A percentile compares a stretch with the other conserved stretches of the same genome.
These are phyloP conservation scores for Luehdorfia chinensis DNA, from an alignment of 1,140 invertebrate species.

Conservation along the genomic window DNA sequence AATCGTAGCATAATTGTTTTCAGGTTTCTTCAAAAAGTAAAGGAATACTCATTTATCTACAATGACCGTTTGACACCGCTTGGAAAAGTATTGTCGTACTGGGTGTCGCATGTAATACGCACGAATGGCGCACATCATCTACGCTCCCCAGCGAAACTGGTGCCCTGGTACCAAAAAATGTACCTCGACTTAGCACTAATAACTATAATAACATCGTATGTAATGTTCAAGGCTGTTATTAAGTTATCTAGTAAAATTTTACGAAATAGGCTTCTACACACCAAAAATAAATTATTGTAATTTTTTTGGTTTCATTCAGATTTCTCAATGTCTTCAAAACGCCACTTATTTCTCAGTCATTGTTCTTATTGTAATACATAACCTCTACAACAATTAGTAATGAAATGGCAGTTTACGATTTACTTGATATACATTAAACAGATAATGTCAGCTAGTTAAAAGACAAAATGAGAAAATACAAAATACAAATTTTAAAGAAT, in stretches of 20 bases:
- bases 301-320: not conserved
- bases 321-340: not conserved
- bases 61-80: not conserved
- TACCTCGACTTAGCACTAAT: constrained; percentile 10
- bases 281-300: constrained; percentile 10
- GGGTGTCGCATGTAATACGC: constrained; percentile 9
- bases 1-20: constrained; percentile 2
- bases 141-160: not conserved
- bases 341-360: not conserved
- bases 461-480: too few relatives aligned
- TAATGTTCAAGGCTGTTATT: not conserved
- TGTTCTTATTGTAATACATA: not conserved
- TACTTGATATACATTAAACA: too few relatives aligned
- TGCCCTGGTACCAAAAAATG: constrained; percentile 10
- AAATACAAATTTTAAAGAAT: too few relatives aligned
- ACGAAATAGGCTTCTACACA: not conserved
- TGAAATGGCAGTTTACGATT: too few relatives aligned
- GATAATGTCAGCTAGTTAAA: too few relatives aligned
- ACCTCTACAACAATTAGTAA: too few relatives aligned
- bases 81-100: not conserved
- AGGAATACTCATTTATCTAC: constrained; percentile 8
- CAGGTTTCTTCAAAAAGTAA: not conserved
- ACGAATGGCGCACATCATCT: constrained; percentile 7
- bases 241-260: not conserved
- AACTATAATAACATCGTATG: not conserved